phyloP scores from a whole-genome alignment of 2,113 vertebrate species.

The Speoplatyrhinus poulsoni region DNA sequence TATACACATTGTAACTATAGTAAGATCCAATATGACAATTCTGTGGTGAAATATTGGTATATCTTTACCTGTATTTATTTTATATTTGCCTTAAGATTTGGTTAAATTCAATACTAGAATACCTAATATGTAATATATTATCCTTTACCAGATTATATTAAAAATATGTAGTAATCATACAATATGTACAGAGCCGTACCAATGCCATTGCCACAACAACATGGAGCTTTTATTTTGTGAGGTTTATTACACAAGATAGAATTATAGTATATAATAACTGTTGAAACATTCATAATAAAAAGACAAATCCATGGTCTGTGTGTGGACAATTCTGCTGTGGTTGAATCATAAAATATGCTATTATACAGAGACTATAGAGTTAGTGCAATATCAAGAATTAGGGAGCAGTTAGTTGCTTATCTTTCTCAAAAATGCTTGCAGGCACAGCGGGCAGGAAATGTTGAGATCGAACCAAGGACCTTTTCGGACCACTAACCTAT shows the following conservation, averaged over 20 bases:
- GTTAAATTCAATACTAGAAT: conserved; percentile 17
- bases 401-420: too few species aligned
- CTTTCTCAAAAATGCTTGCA: neutral
- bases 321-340: conserved; percentile 1
- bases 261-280: neutral
- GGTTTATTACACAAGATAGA: conserved; percentile 1
- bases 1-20: too few species aligned
- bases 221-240: conserved; percentile 8
- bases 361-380: too few species aligned
- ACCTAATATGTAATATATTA: neutral
- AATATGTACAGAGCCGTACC: neutral
- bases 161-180: neutral
- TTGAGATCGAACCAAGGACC: too few species aligned
- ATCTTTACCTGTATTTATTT: neutral
- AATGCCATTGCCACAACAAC: conserved; percentile 34
- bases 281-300: conserved; percentile 34
- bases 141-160: neutral
- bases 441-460: too few species aligned
- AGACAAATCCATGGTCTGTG: conserved; percentile 8
- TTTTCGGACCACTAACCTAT: neutral
- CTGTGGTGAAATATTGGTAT: too few species aligned
- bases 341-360: neutral
- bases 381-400: too few species aligned
- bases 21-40: too few species aligned
- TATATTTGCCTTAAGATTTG: conserved; percentile 45